Base-by-base conservation (phyloP, 2,113 vertebrate species). In the Daboia siamensis region DNA sequence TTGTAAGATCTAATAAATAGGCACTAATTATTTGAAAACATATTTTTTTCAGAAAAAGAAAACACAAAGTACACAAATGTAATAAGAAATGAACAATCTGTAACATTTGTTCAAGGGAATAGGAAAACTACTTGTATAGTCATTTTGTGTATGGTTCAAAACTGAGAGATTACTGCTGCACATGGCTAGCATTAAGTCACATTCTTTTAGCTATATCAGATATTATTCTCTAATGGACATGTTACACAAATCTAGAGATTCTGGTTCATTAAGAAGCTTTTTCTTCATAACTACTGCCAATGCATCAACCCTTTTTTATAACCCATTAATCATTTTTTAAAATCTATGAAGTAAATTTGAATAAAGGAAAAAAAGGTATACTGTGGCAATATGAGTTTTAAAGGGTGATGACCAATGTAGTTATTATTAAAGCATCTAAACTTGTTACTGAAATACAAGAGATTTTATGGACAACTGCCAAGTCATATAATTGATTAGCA, bases 391-490 rank as follows among this genome's bases (percentile, higher is more conserved):
- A 80, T 44, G 93, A 95, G 87, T n/a, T 90, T 51, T 90, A 93
- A 4, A 61, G 52, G 29, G 39, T 64, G 59, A 91, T 57, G 1
- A 94, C 13, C 7, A 94, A 94, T 26, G 74, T 33, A 44, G 74
- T 21, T 44, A 80, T 44, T 80, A 44, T 80, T 17, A 93, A 74
- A 33, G 46, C 87, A 54, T 91, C 57, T 33, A 91, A 64, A 44
- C 87, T 93, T 92, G 46, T n/a, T 89, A 57, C 33, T 89, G 48
- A 95, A 95, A 90, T 64, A 29, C 3, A 80, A 95, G 29, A 2
- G 87, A 89, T 94, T 86, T 89, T 0, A 94, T 1, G 4, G 86
- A 92, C 93, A 90, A 39, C 0, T 0, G 52, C 8, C 39, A 57
- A 85, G 52, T 39, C 57, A n/a, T 69, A 91, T n/a, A 91, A 26